These are phyloP conservation scores for Ganaspis sp. DNA, from an alignment of 1,140 invertebrate species.

Conservation along the genomic window DNA sequence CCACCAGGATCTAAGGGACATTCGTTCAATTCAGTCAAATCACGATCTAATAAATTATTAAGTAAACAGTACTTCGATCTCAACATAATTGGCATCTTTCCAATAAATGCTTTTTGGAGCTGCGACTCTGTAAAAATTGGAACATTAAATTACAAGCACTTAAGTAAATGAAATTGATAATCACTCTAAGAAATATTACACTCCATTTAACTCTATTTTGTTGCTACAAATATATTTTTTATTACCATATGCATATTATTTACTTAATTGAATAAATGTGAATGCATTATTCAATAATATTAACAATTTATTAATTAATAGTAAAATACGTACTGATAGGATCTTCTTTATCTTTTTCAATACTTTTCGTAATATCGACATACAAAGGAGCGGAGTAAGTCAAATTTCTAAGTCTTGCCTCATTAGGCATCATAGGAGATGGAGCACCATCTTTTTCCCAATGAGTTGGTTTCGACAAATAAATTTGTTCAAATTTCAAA, in stretches of 20 bases:
- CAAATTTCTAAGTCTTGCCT: conserved; percentile 90
- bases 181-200: no score
- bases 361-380: conserved; percentile 98
- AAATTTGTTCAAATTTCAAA: conserved; percentile 99
- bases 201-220: no score
- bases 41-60: conserved; percentile 94
- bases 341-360: conserved; percentile 67
- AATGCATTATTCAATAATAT: no score
- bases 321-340: conserved; percentile 80
- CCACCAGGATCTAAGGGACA: conserved; percentile 99
- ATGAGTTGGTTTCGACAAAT: conserved; percentile 98
- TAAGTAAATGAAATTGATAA: background rate
- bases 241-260: no score
- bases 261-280: no score
- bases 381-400: conserved; percentile 98
- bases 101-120: conserved; percentile 96
- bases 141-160: background rate
- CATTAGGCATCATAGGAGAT: conserved; percentile 99
- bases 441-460: conserved; percentile 99
- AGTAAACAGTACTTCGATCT: conserved; percentile 96
- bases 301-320: conserved; percentile 83
- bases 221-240: no score
- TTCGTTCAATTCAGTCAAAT: conserved; percentile 98
- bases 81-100: conserved; percentile 99
- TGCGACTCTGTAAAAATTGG: conserved; percentile 73